Evolutionary conservation across 2,888 invertebrate genomes (phyloP).

Genomic region (Scaeva pyrastri): DNA sequence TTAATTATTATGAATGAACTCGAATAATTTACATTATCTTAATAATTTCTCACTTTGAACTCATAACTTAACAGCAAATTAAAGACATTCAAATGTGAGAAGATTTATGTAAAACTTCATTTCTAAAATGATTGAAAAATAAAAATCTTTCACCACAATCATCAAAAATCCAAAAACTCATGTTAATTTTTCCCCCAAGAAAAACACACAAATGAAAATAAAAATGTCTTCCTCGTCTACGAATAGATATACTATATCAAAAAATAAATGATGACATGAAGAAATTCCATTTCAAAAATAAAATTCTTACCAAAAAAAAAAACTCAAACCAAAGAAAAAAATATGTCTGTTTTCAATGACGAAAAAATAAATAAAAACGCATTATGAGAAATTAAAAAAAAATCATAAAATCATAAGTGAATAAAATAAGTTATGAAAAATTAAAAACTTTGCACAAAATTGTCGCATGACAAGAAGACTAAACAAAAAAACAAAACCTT

Average conservation of each 20-base stretch:
- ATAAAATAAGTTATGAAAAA: constrained; percentile 5
- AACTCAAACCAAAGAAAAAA: not conserved
- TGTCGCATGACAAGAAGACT: constrained; percentile 47
- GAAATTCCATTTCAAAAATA: constrained; percentile 48
- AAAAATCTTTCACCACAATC: not conserved
- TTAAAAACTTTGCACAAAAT: constrained; percentile 57
- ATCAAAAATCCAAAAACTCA: not conserved
- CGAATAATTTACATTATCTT: too few relatives aligned
- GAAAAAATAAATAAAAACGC: constrained; percentile 37
- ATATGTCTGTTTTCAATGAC: constrained; percentile 34
- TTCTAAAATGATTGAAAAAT: not conserved
- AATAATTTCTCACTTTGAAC: too few relatives aligned
- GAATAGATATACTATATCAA: not conserved
- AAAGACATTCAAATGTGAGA: not conserved
- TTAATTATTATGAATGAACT: too few relatives aligned
- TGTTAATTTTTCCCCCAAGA: not conserved
- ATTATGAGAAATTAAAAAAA: constrained; percentile 1
- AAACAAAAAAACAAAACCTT: constrained; percentile 32
- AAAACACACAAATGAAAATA: not conserved
- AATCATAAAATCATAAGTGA: constrained; percentile 17
- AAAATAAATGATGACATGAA: constrained; percentile 51
- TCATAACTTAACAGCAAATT: not conserved
- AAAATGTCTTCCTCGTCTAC: constrained; percentile 29
- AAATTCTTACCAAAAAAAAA: constrained; percentile 31
- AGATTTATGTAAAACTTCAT: not conserved